Percentiles rank a stretch among this genome's conserved stretches.
Evolutionary conservation across 2,113 vertebrate genomes (phyloP).

Genomic region (Thermophis baileyi): DNA sequence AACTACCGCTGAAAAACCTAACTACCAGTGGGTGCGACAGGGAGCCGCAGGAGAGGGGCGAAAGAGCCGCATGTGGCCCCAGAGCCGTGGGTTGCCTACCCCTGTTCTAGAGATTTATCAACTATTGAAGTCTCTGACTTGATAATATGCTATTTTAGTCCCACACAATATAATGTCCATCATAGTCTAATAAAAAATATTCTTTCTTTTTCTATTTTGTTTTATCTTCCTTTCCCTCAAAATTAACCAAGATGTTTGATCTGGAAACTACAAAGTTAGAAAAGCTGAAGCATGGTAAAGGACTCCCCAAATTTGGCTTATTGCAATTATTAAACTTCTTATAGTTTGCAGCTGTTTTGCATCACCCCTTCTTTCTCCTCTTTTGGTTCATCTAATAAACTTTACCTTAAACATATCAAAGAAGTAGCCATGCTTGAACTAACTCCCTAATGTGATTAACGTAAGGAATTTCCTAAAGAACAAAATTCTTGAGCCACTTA

Average conservation of each 20-base stretch:
- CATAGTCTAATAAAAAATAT: neutral
- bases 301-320: neutral
- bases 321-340: neutral
- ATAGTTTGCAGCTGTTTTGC: neutral
- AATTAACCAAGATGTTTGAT: neutral
- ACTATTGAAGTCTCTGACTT: neutral
- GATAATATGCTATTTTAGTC: conserved; percentile 1
- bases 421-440: neutral
- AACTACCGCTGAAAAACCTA: too few relatives aligned
- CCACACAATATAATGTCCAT: neutral
- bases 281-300: neutral
- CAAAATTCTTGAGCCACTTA: neutral
- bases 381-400: neutral
- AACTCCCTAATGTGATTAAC: neutral
- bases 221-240: neutral
- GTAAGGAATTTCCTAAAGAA: neutral
- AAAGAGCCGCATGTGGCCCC: too few relatives aligned
- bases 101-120: neutral
- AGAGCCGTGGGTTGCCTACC: too few relatives aligned
- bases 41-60: too few relatives aligned
- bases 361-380: neutral
- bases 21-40: too few relatives aligned
- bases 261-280: neutral
- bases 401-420: neutral
- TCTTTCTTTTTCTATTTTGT: neutral